Conservation (phyloP, 2,113 vertebrate genomes). For the Syngnathus scovelli region DNA sequence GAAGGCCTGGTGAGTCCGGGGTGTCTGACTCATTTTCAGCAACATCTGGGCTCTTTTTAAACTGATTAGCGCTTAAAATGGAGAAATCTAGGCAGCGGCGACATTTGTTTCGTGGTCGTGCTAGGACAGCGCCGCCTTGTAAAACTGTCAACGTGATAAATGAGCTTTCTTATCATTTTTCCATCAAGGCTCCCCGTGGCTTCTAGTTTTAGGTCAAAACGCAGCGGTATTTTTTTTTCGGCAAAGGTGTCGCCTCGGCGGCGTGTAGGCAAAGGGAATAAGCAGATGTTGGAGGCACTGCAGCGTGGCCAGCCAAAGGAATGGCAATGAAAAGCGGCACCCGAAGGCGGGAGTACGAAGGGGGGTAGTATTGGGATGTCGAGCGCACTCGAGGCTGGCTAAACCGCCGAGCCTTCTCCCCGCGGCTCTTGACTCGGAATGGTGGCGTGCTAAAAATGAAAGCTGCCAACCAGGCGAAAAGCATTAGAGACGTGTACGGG, state of each 20-base stretch:
- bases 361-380: constrained; percentile 19
- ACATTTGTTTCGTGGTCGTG: background rate
- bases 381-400: constrained; percentile 35
- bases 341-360: background rate
- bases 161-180: constrained; percentile 10
- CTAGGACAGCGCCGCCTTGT: background rate
- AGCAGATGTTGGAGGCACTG: constrained; percentile 2
- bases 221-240: constrained; percentile 3
- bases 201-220: constrained; percentile 15
- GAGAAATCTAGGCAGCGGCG: background rate
- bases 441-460: constrained; percentile 36
- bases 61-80: constrained; percentile 4
- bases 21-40: constrained; percentile 2
- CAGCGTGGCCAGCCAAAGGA: constrained; percentile 10
- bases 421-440: background rate
- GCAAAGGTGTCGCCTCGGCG: background rate
- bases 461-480: constrained; percentile 44
- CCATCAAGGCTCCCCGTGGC: background rate
- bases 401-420: constrained; percentile 37
- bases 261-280: constrained; percentile 5
- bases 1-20: constrained; percentile 5
- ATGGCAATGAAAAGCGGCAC: constrained; percentile 11
- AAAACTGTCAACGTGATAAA: constrained; percentile 2
- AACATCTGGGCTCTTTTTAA: constrained; percentile 15
- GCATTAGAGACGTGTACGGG: constrained; percentile 49